phyloP scores from a whole-genome alignment of 2,888 invertebrate species.

The Calliopum simillimum region DNA sequence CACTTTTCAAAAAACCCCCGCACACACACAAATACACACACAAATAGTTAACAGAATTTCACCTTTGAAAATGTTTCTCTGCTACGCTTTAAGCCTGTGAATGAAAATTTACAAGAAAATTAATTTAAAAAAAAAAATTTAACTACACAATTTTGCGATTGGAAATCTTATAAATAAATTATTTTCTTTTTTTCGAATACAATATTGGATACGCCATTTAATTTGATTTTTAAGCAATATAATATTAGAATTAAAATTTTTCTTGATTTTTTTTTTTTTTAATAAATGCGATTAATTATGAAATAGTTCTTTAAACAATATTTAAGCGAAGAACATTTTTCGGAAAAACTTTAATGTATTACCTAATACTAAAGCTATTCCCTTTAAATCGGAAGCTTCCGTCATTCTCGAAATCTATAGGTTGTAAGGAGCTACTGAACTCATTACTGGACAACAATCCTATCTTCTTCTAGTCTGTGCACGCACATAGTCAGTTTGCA shows the following conservation, averaged over 20 bases:
- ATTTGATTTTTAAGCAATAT: conserved; percentile 32
- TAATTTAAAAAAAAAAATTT: background rate
- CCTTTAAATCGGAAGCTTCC: too few species aligned
- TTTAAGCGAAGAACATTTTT: too few species aligned
- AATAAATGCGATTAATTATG: too few species aligned
- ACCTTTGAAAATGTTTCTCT: conserved; percentile 26
- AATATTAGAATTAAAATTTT: conserved; percentile 21
- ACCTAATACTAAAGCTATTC: too few species aligned
- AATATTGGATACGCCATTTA: conserved; percentile 23
- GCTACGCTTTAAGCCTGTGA: conserved; percentile 38
- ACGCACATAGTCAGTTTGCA: too few species aligned
- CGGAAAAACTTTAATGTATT: too few species aligned
- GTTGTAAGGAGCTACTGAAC: too few species aligned
- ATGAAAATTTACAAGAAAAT: conserved; percentile 26
- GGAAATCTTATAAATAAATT: conserved; percentile 9
- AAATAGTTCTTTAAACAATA: background rate
- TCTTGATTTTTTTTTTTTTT: too few species aligned
- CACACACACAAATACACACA: conserved; percentile 33
- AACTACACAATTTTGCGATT: conserved; percentile 21
- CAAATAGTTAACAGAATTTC: conserved; percentile 12
- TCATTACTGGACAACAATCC: too few species aligned
- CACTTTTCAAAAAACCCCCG: conserved; percentile 30
- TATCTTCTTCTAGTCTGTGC: too few species aligned
- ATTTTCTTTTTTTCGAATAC: background rate
- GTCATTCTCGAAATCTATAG: too few species aligned